These are phyloP conservation scores for Galerucella nymphaeae DNA, from an alignment of 2,888 invertebrate genomes.

Conservation along the genomic window DNA sequence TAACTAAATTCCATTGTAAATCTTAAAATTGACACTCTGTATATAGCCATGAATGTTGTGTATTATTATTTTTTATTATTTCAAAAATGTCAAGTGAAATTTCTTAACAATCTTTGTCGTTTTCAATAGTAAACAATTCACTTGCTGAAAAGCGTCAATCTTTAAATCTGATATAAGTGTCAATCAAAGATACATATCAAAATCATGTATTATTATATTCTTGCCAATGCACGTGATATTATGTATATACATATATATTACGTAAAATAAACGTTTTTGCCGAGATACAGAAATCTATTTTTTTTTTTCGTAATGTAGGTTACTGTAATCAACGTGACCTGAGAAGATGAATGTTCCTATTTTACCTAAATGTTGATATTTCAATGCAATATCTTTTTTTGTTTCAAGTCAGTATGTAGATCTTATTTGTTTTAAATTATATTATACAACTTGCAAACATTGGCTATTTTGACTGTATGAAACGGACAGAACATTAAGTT, in stretches of 20 bases:
- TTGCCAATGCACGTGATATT: not conserved
- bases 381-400: not conserved
- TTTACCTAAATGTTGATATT: not conserved
- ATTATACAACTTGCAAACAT: not conserved
- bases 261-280: slow-evolving; percentile 4
- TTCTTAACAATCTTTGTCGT: not conserved
- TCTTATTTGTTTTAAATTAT: not conserved
- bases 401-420: not conserved
- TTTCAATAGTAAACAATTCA: slow-evolving; percentile 4
- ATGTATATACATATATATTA: too few species aligned
- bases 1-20: not conserved
- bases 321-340: not conserved
- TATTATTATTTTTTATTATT: slow-evolving; percentile 2
- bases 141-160: slow-evolving; percentile 22
- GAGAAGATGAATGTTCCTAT: not conserved
- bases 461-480: not conserved
- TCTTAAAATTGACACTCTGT: not conserved
- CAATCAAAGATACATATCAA: slow-evolving; percentile 26
- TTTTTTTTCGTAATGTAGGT: not conserved
- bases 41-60: not conserved
- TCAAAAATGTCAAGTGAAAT: not conserved
- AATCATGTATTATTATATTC: slow-evolving; percentile 20
- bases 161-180: slow-evolving; percentile 8
- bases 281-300: not conserved
- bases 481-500: not conserved